These are phyloP conservation scores for Rhogogaster chlorosoma DNA, from an alignment of 2,888 invertebrate genomes.

Conservation along the genomic window DNA sequence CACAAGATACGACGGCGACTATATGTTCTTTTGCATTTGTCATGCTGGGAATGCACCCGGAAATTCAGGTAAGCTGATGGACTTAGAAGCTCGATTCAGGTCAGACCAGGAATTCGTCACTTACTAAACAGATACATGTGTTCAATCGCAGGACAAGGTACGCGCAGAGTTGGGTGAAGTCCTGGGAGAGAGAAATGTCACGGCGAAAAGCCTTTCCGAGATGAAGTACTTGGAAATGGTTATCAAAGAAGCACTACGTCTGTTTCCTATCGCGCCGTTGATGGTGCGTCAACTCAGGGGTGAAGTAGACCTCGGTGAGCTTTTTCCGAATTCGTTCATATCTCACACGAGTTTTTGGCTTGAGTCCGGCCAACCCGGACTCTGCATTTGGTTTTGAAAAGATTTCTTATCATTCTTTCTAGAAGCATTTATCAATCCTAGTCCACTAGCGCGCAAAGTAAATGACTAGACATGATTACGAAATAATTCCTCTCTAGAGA, in stretches of 20 bases:
- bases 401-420: not conserved
- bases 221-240: constrained; percentile 57
- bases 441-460: not conserved
- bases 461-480: not conserved
- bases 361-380: not conserved
- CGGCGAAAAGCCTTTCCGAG: constrained; percentile 39
- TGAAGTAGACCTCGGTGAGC: constrained; percentile 55
- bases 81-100: too few relatives aligned
- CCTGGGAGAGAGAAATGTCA: constrained; percentile 37
- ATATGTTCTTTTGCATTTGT: constrained; percentile 56
- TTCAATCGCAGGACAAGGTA: constrained; percentile 51
- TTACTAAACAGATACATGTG: not conserved
- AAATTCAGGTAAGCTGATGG: constrained; percentile 49
- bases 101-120: too few relatives aligned
- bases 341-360: not conserved
- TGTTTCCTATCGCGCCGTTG: constrained; percentile 57
- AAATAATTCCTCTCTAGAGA: constrained; percentile 12
- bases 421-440: not conserved
- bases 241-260: constrained; percentile 55
- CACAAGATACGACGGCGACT: constrained; percentile 59
- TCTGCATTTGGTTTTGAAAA: not conserved
- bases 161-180: constrained; percentile 54
- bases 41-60: constrained; percentile 57
- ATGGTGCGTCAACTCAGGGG: constrained; percentile 54
- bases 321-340: not conserved